Evolutionary conservation across 2,888 invertebrate genomes (phyloP), one percentile per base, ranked within the genome.

Genomic region (Aphidoletes aphidimyza): DNA sequence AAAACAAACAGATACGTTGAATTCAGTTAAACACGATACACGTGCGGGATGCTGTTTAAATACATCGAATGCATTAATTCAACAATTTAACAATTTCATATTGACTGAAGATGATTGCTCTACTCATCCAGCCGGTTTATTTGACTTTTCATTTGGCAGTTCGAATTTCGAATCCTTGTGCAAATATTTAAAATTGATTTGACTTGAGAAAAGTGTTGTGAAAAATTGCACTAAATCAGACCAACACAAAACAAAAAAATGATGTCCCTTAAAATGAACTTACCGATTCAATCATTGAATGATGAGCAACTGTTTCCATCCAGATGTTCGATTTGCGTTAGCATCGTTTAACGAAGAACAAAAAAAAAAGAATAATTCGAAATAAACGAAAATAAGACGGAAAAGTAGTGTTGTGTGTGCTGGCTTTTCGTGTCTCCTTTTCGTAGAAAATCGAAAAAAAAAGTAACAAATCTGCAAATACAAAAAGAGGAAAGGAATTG

Each of bases 261-360:
- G n/a, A n/a, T n/a, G n/a, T n/a, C n/a, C n/a, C n/a, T n/a, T n/a
- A n/a, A n/a, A n/a, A n/a, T n/a, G n/a, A n/a, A 42, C 83, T 45
- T 83, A 83, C 83, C 83, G 42, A 83, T 83, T 83, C 83, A 83
- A 83, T 83, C 83, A 83, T 83, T 83, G 83, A 83, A 30, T 45
- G 45, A 83, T 30, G 42, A 42, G 83, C 45, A 83, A 39, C 81
- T 81, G 37, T 81, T 81, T 81, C 81, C 81, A 81, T 81, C 81
- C 81, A 81, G 81, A 37, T 81, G 81, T 37, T 81, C 69, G n/a
- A 69, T 81, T 81, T n/a, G 9, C n/a, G n/a, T 81, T 81, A 81
- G 39, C 81, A 81, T 81, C 39, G 81, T 81, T 81, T 39, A 54
- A n/a, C 54, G 54, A 54, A 54, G 22, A 39, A 8, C n/a, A 30